A percentile compares a stretch with the other conserved stretches of the same genome.
Evolutionary conservation across 2,113 vertebrate genomes (phyloP).

Genomic region (Lagopus leucura): DNA sequence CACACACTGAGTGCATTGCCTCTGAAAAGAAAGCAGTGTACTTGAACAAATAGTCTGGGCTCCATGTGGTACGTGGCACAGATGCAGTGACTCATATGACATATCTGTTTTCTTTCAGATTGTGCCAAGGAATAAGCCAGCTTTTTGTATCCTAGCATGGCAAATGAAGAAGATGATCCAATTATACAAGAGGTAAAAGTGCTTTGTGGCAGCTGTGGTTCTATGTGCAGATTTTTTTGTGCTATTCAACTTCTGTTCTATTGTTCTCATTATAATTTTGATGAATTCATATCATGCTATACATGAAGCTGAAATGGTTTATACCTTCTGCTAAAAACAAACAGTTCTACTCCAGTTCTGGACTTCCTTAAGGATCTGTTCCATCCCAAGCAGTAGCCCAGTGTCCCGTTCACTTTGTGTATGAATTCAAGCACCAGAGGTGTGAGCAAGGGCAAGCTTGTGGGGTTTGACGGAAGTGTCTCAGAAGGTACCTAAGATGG

Average conservation of each 20-base stretch:
- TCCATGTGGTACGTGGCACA: not conserved
- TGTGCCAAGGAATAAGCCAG: slow-evolving; percentile 9
- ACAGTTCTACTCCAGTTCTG: not conserved
- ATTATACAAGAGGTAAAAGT: slow-evolving; percentile 93
- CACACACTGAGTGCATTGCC: not conserved
- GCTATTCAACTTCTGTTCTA: not conserved
- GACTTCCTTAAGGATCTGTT: not conserved
- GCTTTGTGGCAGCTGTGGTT: not conserved
- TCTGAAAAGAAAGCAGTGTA: not conserved
- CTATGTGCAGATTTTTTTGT: not conserved
- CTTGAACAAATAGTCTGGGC: not conserved
- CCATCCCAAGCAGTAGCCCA: not conserved
- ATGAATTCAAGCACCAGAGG: not conserved
- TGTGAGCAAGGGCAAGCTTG: not conserved
- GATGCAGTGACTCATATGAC: not conserved
- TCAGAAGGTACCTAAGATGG: not conserved
- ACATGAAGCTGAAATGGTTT: not conserved
- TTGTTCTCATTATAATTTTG: not conserved
- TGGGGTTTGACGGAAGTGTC: not conserved
- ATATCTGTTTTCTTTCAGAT: slow-evolving; percentile 66
- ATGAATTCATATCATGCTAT: not conserved
- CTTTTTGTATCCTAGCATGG: slow-evolving; percentile 85
- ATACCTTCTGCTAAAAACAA: not conserved
- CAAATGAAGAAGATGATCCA: slow-evolving; percentile 97
- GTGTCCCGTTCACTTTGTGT: not conserved